Evolutionary conservation across 1,140 invertebrate species (phyloP), one percentile per base, ranked within the genome.

Genomic region (Oedothorax gibbosus): DNA sequence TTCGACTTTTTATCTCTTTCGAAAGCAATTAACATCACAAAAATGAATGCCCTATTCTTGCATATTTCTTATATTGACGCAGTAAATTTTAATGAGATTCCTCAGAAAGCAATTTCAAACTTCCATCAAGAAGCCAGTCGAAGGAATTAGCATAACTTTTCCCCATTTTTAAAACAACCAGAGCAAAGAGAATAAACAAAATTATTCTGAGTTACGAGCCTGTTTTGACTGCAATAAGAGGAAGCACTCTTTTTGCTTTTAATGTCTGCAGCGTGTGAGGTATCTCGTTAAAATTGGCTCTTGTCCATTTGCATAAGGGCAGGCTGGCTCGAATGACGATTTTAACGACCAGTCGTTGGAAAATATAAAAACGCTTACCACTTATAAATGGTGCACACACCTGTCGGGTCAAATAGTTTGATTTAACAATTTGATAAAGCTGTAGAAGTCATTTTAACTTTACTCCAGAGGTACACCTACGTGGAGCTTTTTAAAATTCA

Each of bases 351-450:
- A 12, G 62, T 56, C 53, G 66, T 81, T 71, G 66, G 14, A 81
- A 81, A 81, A 81, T 21, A 60, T 35, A 81, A 81, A 81, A 81
- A 77, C 54, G 68, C 64, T 71, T 62, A 6, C 20, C 78, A 81
- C 60, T 66, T 56, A 21, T 71, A 71, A 71, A 53, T 18, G 49
- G 49, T 71, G 49, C 78, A 51, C 15, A 21, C 78, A 81, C 78
- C 78, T 81, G 78, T 79, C 56, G 15, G 62, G n/a, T 66, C 20
- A 35, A 35, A 35, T 35, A 35, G 35, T 35, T 35, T 35, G 35
- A 35, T 35, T 35, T 35, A 35, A 35, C 35, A 35, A 35, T 35
- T 35, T 35, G 35, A 35, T 35, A 35, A 35, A 35, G 35, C 35
- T 35, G 35, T 35, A 35, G 35, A 35, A 35, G 35, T 35, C 35